Base-by-base conservation (phyloP, 1,140 invertebrate genomes). In the Zaprionus kolodkinae region DNA sequence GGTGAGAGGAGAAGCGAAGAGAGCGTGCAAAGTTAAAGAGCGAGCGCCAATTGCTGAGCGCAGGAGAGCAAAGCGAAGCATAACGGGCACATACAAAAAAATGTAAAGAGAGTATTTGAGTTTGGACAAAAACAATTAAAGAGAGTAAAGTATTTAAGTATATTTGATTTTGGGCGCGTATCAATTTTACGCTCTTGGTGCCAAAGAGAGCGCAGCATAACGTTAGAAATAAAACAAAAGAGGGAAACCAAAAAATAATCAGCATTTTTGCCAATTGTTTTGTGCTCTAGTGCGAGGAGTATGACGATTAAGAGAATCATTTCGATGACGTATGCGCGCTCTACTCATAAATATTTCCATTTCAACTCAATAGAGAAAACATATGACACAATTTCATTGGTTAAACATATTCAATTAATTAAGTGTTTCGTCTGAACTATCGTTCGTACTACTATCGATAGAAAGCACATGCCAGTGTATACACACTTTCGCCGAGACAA, bases 1-100 rank as follows among this genome's bases (percentile, higher is more conserved):
- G 38, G 54, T 30, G 11, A 9, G 15, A 5, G 65, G 15, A 5
- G 65, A 21, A 78, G 74, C 38, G 33, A 35, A 10, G 7, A 68
- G 27, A 25, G 13, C 9, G 11, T 43, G 25, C 33, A 25, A 35
- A 30, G 30, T 17, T 61, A 11, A 60, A 38, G 17, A 50, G 10
- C 45, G 17, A 11, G 10, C 45, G 17, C 2, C 9, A 0, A 21
- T 5, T 9, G 17, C 2, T 15, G n/a, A 45, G n/a, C 40, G 6
- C 7, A 15, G 7, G 40, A 7, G 40, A n/a, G n/a, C n/a, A 6
- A 13, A 12, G 38, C 13, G 13, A 12, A 40, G 2, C 13, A 40
- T n/a, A 40, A 15, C 33, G 4, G n/a, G n/a, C n/a, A n/a, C n/a
- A n/a, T n/a, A n/a, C n/a, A n/a, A n/a, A n/a, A n/a, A n/a, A n/a